Evolutionary conservation across 1,140 invertebrate genomes (phyloP), one percentile per base, ranked within the genome.

Genomic region (Heterodera schachtii): DNA sequence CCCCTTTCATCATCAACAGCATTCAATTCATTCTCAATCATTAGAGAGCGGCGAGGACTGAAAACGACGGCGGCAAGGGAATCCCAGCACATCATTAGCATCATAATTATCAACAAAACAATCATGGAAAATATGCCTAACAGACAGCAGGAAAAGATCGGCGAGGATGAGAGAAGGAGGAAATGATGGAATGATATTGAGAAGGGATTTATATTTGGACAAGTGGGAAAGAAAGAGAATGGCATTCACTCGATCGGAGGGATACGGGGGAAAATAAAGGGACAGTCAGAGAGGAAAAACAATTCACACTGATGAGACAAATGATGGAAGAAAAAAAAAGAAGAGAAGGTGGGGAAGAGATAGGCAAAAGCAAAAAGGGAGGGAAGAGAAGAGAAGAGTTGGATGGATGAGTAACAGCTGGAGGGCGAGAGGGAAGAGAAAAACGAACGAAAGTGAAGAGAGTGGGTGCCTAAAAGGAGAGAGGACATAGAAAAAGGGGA

Each of bases 271-370:
- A 49, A 46, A 43, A 49, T 21, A 52, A n/a, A 44, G 75, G 43
- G 46, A 46, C 49, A 31, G 43, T 41, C 60, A 75, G 60, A 75
- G 60, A 41, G 31, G 60, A 75, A 57, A 49, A 76, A 76, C 74
- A 75, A 60, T 60, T 60, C 47, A 75, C 52, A 75, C 64, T 44
- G 60, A 75, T 46, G 74, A 60, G 41, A 31, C 31, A 49, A 43
- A 31, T 43, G 47, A 16, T 43, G 75, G 44, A 57, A 8, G 16
- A 75, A 75, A 76, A n/a, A 57, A 52, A n/a, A n/a, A 3, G 52
- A 43, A 64, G 16, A 11, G 57, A 5, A 64, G 11, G 57, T 13
- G 16, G 11, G 73, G 73, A 47, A 21, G 73, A 57, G 46, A 49
- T 41, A 9, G 73, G 52, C 52, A 74, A 73, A 73, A 31, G 52